Percentiles rank a stretch among this genome's conserved stretches.
Evolutionary conservation across 2,888 invertebrate genomes (phyloP).

Genomic region (Metallyticus violacea): DNA sequence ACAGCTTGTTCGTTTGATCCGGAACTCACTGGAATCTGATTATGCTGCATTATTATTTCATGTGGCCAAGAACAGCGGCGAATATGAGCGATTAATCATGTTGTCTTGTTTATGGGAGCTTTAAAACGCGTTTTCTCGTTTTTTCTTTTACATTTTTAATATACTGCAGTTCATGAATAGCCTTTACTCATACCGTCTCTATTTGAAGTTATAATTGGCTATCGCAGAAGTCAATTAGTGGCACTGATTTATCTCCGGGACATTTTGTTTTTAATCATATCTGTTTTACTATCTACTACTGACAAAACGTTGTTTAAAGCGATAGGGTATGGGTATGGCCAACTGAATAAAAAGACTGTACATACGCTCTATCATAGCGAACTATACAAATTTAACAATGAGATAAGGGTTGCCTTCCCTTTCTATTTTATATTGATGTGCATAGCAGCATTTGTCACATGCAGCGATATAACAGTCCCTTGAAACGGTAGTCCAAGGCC

Average conservation of each 20-base stretch:
- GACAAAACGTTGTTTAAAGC: not conserved
- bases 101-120: no score
- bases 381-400: not conserved
- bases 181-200: not conserved
- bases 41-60: no score
- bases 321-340: not conserved
- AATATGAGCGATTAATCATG: no score
- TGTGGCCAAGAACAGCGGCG: no score
- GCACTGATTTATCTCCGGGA: not conserved
- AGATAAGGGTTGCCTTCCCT: not conserved
- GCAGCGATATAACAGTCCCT: no score
- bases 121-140: no score
- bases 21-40: no score
- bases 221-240: not conserved
- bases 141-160: no score
- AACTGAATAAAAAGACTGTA: not conserved
- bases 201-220: not conserved
- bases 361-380: not conserved
- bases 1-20: no score
- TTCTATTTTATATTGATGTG: not conserved
- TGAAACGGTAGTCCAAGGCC: no score
- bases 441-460: not conserved
- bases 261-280: not conserved
- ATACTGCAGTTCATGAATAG: not conserved
- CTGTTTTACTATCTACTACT: not conserved